Percentiles rank a stretch among this genome's conserved stretches.
Evolutionary conservation across 1,140 invertebrate genomes (phyloP).

Genomic region (Trigoniulus corallinus): DNA sequence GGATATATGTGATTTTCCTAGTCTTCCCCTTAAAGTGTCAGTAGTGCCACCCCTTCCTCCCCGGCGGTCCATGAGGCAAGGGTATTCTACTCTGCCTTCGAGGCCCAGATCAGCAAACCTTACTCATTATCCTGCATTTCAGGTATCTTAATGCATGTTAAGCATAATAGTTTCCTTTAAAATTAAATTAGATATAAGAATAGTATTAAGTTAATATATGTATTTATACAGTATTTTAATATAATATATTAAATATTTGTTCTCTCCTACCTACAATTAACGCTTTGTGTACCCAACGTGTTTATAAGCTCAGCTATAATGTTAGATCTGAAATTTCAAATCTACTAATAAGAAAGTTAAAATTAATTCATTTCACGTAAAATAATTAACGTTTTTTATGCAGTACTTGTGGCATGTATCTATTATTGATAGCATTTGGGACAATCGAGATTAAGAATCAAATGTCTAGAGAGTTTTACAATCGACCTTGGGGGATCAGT

Average conservation of each 20-base stretch:
- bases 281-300: no score
- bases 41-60: background rate
- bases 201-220: no score
- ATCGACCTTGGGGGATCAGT: no score
- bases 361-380: background rate
- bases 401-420: background rate
- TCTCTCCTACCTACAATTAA: no score
- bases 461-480: no score
- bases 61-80: background rate
- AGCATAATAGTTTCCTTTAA: background rate
- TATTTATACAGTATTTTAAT: no score
- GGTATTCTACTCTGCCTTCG: constrained; percentile 13
- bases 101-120: constrained; percentile 16
- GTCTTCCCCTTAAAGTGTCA: background rate
- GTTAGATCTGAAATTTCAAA: background rate
- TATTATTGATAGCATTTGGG: no score
- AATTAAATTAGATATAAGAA: no score
- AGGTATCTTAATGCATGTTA: constrained; percentile 4
- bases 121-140: background rate
- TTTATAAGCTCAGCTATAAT: no score
- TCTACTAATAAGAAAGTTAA: background rate
- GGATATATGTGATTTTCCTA: background rate
- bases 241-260: no score
- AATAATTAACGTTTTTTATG: background rate
- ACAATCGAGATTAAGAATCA: no score